These are phyloP conservation scores for Pseudorectes ferrugineus DNA, from an alignment of 2,113 vertebrate species.

Conservation along the genomic window DNA sequence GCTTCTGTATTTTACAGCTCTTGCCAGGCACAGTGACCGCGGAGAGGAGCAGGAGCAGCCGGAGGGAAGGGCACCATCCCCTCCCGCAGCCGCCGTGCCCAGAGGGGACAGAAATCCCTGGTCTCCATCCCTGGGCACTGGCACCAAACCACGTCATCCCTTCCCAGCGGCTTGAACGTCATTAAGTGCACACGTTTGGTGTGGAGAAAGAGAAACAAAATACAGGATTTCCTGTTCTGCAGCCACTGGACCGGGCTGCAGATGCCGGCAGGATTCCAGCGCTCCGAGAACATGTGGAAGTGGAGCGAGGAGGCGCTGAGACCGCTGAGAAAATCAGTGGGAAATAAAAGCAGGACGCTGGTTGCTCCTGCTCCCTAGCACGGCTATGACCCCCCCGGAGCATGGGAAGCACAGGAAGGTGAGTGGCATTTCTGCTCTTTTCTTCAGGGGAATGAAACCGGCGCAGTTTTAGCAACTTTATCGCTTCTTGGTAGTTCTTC, in stretches of 20 bases:
- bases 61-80: not conserved
- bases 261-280: not conserved
- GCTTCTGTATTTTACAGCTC: not conserved
- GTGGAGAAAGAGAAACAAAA: not conserved
- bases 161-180: not conserved
- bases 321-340: fast-evolving
- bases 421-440: not conserved
- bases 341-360: not conserved
- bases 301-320: not conserved
- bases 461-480: not conserved
- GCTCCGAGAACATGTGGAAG: not conserved
- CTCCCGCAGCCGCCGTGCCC: not conserved
- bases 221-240: slow-evolving; percentile 58
- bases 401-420: slow-evolving; percentile 42
- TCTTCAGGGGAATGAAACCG: not conserved
- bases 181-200: not conserved
- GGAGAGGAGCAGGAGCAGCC: not conserved
- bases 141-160: not conserved
- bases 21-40: not conserved
- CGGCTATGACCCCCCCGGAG: not conserved
- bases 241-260: not conserved
- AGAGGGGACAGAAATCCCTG: fast-evolving
- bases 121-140: not conserved
- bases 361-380: not conserved
- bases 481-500: not conserved